A percentile compares a stretch with the other conserved stretches of the same genome.
Conservation (phyloP, 2,888 invertebrate genomes). For the Dryobotodes eremita region DNA sequence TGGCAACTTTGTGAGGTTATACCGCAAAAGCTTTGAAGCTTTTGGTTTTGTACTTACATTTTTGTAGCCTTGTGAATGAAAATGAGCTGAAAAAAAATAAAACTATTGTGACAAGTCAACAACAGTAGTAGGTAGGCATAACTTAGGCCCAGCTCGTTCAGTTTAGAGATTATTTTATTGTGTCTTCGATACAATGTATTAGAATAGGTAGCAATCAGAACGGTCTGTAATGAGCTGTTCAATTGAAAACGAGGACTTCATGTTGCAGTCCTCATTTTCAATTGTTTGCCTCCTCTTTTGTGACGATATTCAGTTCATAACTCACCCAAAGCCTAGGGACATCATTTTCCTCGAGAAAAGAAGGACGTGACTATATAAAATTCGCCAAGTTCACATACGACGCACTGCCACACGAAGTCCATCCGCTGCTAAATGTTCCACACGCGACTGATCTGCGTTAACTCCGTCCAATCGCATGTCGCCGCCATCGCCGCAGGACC, state of each 20-base stretch:
- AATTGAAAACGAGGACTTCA: not conserved
- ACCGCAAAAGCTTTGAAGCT: conserved; percentile 26
- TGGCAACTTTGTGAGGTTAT: conserved; percentile 37
- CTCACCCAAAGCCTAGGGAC: not conserved
- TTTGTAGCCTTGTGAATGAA: not conserved
- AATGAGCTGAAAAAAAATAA: not conserved
- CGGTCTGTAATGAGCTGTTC: not conserved
- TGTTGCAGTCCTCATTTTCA: not conserved
- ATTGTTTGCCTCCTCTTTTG: not conserved
- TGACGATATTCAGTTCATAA: not conserved
- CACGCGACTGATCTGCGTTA: conserved; percentile 65
- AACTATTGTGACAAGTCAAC: not conserved
- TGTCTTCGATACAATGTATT: not conserved
- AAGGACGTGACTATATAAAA: not conserved
- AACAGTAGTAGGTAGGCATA: too few relatives aligned
- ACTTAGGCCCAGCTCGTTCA: not conserved
- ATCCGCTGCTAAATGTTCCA: conserved; percentile 38
- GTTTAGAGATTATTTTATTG: not conserved
- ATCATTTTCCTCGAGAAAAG: not conserved
- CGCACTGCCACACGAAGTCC: not conserved
- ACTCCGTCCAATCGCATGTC: conserved; percentile 60
- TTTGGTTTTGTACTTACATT: not conserved
- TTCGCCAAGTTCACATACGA: conserved; percentile 10
- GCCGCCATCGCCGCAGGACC: conserved; percentile 57
- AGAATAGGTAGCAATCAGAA: not conserved